Evolutionary conservation across 2,888 invertebrate genomes (phyloP), one percentile per base, ranked within the genome.

Genomic region (Ormyrus nitidulus): DNA sequence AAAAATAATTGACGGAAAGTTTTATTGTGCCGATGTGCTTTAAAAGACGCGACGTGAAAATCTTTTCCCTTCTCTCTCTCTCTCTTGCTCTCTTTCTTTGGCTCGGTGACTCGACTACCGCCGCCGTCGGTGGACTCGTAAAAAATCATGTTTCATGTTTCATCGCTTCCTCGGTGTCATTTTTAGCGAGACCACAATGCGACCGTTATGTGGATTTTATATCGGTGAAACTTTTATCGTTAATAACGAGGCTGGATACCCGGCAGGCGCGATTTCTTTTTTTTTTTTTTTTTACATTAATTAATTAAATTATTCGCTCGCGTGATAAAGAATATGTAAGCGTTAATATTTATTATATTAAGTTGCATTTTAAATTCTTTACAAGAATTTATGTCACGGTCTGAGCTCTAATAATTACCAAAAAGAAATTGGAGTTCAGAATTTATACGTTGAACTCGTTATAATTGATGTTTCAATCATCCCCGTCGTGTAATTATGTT

Each of bases 61-160:
- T 71, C 49, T 77, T 77, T 77, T 58, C 58, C 56, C 34, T 44
- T 62, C n/a, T 34, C 51, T 34, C 61, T 61, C n/a, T 68, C 65
- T 65, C 34, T 69, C 56, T 9, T 6, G 54, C 44, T 34, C 46
- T 56, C n/a, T 53, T 66, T 0, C 6, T 9, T 34, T 44, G 7
- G 5, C 34, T 53, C n/a, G 11, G 34, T 54, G 13, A 34, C 7
- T 65, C 34, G 34, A 62, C 54, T n/a, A 6, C 46, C 66, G 2
- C 44, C 8, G 53, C 34, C n/a, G 49, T 54, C 49, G 65, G n/a
- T 64, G 58, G 46, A 59, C 59, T 59, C 70, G 74, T 74, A 76
- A 80, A 80, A 59, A 66, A 76, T 34, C 11, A 49, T 62, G 61
- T 68, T 80, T 77, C 73, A 76, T 80, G 61, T 68, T 80, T 77